Base-by-base conservation (phyloP, 2,797 vertebrate species). In the Anguilla obscura region DNA sequence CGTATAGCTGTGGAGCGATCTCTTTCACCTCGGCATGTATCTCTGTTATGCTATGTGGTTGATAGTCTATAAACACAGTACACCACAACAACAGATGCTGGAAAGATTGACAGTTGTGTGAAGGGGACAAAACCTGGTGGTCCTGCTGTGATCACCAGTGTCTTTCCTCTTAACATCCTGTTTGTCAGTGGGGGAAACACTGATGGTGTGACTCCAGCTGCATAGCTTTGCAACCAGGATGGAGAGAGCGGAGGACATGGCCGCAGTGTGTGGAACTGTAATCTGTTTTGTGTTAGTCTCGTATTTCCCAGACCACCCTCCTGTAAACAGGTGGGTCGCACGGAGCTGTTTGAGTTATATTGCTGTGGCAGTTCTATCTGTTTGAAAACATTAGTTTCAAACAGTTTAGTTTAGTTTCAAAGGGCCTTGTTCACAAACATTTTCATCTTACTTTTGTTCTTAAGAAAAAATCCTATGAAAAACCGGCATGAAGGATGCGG, bases 291-390 rank as follows among this genome's bases (percentile, higher is more conserved):
- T 50, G n/a, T 84, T 56, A 58, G 48, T 87, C 45, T 66, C 40
- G 14, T 79, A 79, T 40, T 79, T 79, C 74, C 30, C 74, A 40
- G 74, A 79, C 74, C 74, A 36, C 74, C 6, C 10, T 3, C 76
- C 85, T 92, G 93, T 24, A 40, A 79, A 18, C 33, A 79, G 33
- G 33, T 79, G 74, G 27, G 8, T 30, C 10, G 40, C 74, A 40
- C 5, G 40, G 79, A 50, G 24, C 24, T 48, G 30, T 50, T 21
- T 8, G 40, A 21, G 36, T 50, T 18, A 8, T n/a, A 5, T n/a
- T 82, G 36, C 21, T 10, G 21, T 50, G 45, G 40, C 45, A 45
- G 48, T 48, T 82, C 0, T 82, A 4, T 80, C 21, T 48, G 16
- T 48, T 80, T 48, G 18, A 40, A 45, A 21, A 24, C 7, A 0